Conservation (phyloP, 2,888 invertebrate species). For the Drosophila pseudotakahashii region DNA sequence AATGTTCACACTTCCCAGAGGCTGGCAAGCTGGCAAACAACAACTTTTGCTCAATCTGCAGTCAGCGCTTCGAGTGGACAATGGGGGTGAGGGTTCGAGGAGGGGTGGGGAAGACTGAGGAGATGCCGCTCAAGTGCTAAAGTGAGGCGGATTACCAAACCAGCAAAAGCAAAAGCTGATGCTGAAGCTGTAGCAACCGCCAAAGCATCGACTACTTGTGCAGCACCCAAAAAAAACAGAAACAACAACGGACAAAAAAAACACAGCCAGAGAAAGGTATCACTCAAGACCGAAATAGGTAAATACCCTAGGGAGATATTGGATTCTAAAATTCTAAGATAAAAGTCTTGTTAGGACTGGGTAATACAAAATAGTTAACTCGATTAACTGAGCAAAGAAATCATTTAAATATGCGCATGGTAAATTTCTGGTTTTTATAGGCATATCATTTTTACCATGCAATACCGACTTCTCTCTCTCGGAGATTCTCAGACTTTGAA, state of each 20-base stretch:
- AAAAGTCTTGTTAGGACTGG: no score
- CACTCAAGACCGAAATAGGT: conserved; percentile 5
- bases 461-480: no score
- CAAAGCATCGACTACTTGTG: conserved; percentile 47
- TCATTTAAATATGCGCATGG: neutral
- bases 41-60: conserved; percentile 78
- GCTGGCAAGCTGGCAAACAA: conserved; percentile 53
- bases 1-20: conserved; percentile 77
- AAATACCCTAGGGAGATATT: conserved; percentile 10
- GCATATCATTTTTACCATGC: no score
- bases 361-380: no score
- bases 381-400: neutral
- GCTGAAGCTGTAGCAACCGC: conserved; percentile 40
- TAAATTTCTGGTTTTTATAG: no score
- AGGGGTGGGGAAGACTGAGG: conserved; percentile 44
- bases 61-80: conserved; percentile 50
- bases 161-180: conserved; percentile 57
- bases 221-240: conserved; percentile 41
- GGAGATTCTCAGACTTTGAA: no score
- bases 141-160: conserved; percentile 78
- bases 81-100: conserved; percentile 39
- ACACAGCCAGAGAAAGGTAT: conserved; percentile 17
- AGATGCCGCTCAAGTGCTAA: conserved; percentile 79
- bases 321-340: neutral
- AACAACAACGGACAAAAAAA: conserved; percentile 41